Evolutionary conservation across 2,888 invertebrate genomes (phyloP), one percentile per base, ranked within the genome.

Genomic region (Catonia carolina): DNA sequence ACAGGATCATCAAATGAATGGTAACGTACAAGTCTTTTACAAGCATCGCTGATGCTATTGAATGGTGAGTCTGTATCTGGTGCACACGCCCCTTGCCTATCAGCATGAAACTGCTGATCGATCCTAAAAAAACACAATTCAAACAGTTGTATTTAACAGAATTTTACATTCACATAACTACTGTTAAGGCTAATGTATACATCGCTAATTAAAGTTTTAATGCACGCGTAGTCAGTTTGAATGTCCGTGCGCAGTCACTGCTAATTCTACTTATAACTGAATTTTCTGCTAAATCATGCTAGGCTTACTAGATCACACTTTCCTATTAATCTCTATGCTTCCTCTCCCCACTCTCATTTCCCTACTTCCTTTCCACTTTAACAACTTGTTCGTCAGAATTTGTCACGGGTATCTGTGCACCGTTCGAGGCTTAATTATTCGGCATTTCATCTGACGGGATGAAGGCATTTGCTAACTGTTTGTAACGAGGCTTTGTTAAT

Each of bases 21-120:
- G 72, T 88, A 89, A 63, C 84, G 77, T 55, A 89, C 78, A 49
- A 89, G 74, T 51, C 88, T 76, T 68, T 85, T 83, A 63, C 86
- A 86, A 1, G 88, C 87, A 68, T 89, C 88, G 60, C 81, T 79
- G 66, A 82, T 83, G 65, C 79, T 80, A 60, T 76, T 74, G 69
- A 89, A 89, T 14, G 86, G 85, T 53, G 81, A 80, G 61, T 81
- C 80, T 49, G 82, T 81, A 69, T 89, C 88, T 1, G 89, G 86
- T 69, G 83, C 82, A 22, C 82, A 71, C 50, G 85, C 87, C 59
- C 83, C 84, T 65, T 81, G 80, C 71, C 88, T 86, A 74, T 89
- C 89, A 50, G 82, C 82, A 68, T 80, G 79, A 67, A 86, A 69
- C 70, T 88, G 87, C 57, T 85, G 83, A 64, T 87, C 85, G 67